Percentiles rank a stretch among this genome's conserved stretches.
Conservation (phyloP, 2,797 vertebrate genomes). For the Rhabdophis nuchalis region DNA sequence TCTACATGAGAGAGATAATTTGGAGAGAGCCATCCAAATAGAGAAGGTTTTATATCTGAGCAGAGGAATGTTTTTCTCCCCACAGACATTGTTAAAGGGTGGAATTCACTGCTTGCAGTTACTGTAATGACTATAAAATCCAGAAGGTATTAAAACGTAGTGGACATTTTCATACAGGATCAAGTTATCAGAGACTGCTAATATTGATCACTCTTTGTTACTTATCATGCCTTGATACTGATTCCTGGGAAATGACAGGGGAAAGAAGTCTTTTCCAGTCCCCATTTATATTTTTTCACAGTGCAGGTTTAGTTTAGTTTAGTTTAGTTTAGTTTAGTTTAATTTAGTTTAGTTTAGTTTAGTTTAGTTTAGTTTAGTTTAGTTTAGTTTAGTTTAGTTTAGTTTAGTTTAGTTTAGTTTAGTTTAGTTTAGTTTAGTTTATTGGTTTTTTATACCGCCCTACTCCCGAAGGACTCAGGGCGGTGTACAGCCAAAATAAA, state of each 20-base stretch:
- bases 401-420: too few species aligned
- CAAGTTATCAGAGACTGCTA: not conserved
- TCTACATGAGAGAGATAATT: not conserved
- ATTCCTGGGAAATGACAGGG: not conserved
- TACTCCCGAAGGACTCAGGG: too few species aligned
- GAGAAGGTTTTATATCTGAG: not conserved
- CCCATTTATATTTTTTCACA: not conserved
- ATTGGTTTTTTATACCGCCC: too few species aligned
- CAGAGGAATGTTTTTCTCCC: not conserved
- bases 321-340: too few species aligned
- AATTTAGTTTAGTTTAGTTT: too few species aligned
- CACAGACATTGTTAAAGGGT: not conserved
- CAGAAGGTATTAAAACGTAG: not conserved
- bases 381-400: too few species aligned
- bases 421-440: too few species aligned
- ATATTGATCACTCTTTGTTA: not conserved
- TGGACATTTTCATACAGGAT: not conserved
- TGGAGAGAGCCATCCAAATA: not conserved
- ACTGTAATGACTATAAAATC: not conserved
- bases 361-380: too few species aligned
- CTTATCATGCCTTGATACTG: not conserved
- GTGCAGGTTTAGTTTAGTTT: too few species aligned
- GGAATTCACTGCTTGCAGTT: not conserved
- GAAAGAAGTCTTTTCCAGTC: not conserved
- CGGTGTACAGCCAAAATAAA: too few species aligned